Conservation (phyloP, 2,888 invertebrate species). For the Rugalucina vietnamica region DNA sequence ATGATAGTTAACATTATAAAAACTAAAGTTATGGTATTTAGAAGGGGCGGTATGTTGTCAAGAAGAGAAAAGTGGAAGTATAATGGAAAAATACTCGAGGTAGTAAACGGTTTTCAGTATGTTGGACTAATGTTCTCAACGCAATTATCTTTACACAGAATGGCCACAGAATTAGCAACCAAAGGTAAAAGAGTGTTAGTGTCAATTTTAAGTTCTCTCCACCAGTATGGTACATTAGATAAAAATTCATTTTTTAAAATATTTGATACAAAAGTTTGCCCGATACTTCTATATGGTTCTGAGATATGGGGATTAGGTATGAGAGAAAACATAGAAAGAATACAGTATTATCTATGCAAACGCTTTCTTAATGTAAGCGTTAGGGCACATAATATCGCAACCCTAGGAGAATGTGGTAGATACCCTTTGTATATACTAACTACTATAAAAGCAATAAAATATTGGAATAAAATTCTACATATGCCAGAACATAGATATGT, state of each 20-base stretch:
- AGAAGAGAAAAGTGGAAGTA: slow-evolving; percentile 40
- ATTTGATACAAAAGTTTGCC: slow-evolving; percentile 40
- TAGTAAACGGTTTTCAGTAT: slow-evolving; percentile 35
- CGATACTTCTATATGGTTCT: slow-evolving; percentile 30
- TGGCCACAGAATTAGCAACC: no score
- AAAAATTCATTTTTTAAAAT: slow-evolving; percentile 29
- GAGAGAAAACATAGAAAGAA: slow-evolving; percentile 18
- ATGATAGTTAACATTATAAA: slow-evolving; percentile 40
- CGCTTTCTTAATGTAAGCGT: slow-evolving; percentile 9
- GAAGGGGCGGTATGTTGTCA: slow-evolving; percentile 36
- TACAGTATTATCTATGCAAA: slow-evolving; percentile 35
- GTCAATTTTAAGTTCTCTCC: not conserved
- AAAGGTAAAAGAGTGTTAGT: no score
- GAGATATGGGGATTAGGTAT: slow-evolving; percentile 41
- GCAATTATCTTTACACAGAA: no score
- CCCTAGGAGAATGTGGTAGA: slow-evolving; percentile 36
- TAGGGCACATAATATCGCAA: no score
- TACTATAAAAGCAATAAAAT: slow-evolving; percentile 30
- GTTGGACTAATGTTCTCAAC: slow-evolving; percentile 31
- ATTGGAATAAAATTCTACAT: slow-evolving; percentile 29
- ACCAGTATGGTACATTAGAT: not conserved
- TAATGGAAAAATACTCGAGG: slow-evolving; percentile 18
- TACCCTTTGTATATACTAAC: slow-evolving; percentile 22
- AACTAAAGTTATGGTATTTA: slow-evolving; percentile 42
- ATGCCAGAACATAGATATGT: slow-evolving; percentile 17